Conservation (phyloP, 2,113 vertebrate species). For the Neoarius graeffei region DNA sequence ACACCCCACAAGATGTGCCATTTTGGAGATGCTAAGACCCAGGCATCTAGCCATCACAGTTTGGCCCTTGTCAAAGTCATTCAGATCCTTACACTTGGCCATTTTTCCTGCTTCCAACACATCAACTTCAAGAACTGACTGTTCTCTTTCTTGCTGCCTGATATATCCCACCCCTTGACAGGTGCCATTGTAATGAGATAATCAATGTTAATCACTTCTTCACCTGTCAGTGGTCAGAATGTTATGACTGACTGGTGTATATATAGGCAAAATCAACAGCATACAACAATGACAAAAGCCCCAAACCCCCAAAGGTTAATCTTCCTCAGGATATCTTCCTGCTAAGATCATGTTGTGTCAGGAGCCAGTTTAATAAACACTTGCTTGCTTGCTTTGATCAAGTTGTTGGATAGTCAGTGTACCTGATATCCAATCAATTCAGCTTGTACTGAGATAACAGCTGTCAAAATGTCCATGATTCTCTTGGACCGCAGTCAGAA, state of each 20-base stretch:
- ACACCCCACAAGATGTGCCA: too few species aligned
- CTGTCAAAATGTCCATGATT: background rate
- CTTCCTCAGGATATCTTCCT: background rate
- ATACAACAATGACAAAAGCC: background rate
- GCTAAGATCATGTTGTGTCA: background rate
- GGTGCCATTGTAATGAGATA: too few species aligned
- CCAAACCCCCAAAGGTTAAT: background rate
- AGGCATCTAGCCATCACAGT: too few species aligned
- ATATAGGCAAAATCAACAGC: background rate
- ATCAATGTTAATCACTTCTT: too few species aligned
- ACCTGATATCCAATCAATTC: background rate
- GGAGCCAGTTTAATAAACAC: background rate
- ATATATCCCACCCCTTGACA: too few species aligned
- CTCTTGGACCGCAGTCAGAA: background rate
- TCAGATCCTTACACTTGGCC: too few species aligned
- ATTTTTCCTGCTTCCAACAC: too few species aligned
- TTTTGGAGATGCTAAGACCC: too few species aligned
- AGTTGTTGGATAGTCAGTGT: background rate
- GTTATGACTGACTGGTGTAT: background rate
- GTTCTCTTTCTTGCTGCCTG: too few species aligned
- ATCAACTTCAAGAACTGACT: too few species aligned
- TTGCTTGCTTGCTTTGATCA: background rate
- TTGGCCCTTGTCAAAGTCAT: too few species aligned
- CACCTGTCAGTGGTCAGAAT: too few species aligned
- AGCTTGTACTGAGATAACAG: background rate